Percentiles rank a stretch among this genome's conserved stretches.
Evolutionary conservation across 2,888 invertebrate genomes (phyloP).

Genomic region (Desoria tigrina): DNA sequence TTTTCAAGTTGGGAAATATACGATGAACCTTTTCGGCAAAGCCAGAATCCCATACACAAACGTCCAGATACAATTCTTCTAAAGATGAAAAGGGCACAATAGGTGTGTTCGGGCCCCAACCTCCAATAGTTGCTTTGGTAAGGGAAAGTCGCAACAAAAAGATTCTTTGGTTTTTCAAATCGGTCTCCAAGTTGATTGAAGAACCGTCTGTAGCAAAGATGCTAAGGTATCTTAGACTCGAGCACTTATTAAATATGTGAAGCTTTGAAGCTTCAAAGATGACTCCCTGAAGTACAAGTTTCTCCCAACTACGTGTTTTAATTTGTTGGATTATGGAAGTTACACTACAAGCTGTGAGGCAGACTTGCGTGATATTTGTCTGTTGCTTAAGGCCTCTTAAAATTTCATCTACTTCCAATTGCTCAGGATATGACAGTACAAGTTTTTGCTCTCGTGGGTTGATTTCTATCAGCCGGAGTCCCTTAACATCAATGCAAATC

Average conservation of each 20-base stretch:
- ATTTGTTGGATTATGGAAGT: not conserved
- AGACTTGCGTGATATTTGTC: not conserved
- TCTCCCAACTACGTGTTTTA: not conserved
- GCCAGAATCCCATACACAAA: not conserved
- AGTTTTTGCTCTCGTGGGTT: not conserved
- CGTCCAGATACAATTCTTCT: constrained; percentile 19
- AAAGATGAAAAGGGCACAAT: not conserved
- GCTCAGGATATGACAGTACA: not conserved
- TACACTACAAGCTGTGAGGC: not conserved
- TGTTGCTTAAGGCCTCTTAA: not conserved
- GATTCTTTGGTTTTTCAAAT: not conserved
- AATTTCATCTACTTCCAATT: not conserved
- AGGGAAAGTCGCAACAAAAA: not conserved
- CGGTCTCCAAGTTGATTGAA: not conserved
- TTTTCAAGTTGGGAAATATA: constrained; percentile 4
- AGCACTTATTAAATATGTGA: not conserved
- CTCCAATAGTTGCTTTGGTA: not conserved
- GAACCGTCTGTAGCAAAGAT: not conserved
- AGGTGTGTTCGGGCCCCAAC: not conserved
- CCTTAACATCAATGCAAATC: constrained; percentile 9
- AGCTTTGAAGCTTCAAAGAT: not conserved
- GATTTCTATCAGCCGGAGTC: constrained; percentile 3
- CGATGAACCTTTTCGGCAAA: not conserved
- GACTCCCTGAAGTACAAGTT: not conserved
- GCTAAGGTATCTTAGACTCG: not conserved